Evolutionary conservation across 1,140 invertebrate genomes (phyloP).

Genomic region (Phocides pigmalion): DNA sequence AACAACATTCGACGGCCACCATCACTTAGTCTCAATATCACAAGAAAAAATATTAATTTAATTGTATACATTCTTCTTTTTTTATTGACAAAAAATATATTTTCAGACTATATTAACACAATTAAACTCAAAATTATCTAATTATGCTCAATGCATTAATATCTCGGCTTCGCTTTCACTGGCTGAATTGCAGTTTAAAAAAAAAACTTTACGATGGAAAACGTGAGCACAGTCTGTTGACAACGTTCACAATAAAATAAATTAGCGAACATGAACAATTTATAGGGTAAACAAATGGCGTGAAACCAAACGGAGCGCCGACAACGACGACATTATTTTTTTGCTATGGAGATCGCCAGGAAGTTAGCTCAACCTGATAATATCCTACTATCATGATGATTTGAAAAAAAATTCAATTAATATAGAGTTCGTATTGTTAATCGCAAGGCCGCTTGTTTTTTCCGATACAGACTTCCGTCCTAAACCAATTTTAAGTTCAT

Average conservation of each 20-base stretch:
- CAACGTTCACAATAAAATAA: constrained; percentile 8
- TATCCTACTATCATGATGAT: background rate
- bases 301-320: background rate
- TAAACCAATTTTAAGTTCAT: too few species aligned
- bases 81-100: too few species aligned
- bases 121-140: too few species aligned
- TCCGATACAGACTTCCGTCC: too few species aligned
- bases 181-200: background rate
- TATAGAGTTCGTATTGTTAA: background rate
- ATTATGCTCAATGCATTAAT: background rate
- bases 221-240: background rate
- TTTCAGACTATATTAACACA: too few species aligned
- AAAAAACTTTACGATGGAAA: background rate
- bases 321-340: background rate
- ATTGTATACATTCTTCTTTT: background rate
- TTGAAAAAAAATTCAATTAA: background rate
- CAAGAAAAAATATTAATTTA: constrained; percentile 20
- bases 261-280: background rate
- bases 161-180: background rate
- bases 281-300: background rate
- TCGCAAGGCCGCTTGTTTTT: background rate
- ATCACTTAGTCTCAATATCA: constrained; percentile 25
- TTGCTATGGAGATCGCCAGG: background rate
- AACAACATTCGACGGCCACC: constrained; percentile 38
- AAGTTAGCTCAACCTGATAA: too few species aligned